These are phyloP conservation scores for Nyctereutes procyonoides DNA, from an alignment of 2,113 vertebrate genomes.

Conservation along the genomic window DNA sequence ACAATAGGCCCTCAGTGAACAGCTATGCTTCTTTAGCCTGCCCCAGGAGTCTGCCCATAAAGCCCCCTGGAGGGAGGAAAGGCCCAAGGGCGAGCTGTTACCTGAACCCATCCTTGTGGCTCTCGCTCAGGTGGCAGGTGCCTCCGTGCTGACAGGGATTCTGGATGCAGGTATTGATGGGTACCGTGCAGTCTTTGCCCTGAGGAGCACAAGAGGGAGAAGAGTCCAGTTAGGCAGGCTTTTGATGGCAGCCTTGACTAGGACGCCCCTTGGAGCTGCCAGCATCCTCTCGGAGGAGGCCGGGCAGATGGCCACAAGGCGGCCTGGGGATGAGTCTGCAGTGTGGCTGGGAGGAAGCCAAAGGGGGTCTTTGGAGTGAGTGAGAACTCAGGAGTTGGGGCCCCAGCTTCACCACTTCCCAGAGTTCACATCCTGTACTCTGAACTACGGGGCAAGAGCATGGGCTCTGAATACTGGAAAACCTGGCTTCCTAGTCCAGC, in stretches of 20 bases:
- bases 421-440: background rate
- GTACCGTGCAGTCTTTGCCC: slow-evolving; percentile 94
- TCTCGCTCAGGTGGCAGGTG: slow-evolving; percentile 93
- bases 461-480: background rate
- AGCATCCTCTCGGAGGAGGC: background rate
- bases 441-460: fast-evolving
- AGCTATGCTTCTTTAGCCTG: background rate
- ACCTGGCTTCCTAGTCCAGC: background rate
- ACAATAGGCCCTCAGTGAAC: background rate
- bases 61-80: background rate
- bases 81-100: slow-evolving; percentile 78
- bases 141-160: slow-evolving; percentile 95
- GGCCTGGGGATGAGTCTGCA: background rate
- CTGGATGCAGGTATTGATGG: slow-evolving; percentile 95
- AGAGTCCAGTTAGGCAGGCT: slow-evolving; percentile 58
- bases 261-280: background rate
- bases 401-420: background rate
- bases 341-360: background rate
- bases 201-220: slow-evolving; percentile 80
- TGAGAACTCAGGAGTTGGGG: background rate
- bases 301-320: background rate
- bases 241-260: fast-evolving
- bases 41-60: too few relatives aligned
- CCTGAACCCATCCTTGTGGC: slow-evolving; percentile 94
- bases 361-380: background rate